Evolutionary conservation across 2,888 invertebrate genomes (phyloP).

Genomic region (Plagodis dolabraria): DNA sequence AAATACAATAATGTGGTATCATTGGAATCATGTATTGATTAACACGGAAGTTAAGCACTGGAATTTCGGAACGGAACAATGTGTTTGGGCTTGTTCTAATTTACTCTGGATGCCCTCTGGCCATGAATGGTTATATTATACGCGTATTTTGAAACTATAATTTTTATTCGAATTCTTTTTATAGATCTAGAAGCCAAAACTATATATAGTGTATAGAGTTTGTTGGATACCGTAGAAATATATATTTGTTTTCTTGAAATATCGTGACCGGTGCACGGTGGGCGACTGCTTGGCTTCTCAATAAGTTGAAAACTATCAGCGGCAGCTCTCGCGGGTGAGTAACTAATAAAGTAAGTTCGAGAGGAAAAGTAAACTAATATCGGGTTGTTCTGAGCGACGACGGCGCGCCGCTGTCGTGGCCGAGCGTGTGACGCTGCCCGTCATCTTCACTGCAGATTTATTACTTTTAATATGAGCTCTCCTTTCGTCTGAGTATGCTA

Average conservation of each 20-base stretch:
- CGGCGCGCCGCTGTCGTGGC: constrained; percentile 42
- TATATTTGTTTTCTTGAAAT: constrained; percentile 9
- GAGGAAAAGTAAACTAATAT: constrained; percentile 86
- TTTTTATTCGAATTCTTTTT: too few species aligned
- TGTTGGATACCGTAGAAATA: too few species aligned
- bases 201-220: too few species aligned
- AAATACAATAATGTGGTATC: too few species aligned
- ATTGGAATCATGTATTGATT: too few species aligned
- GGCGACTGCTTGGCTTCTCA: constrained; percentile 66
- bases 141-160: too few species aligned
- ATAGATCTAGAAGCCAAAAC: too few species aligned
- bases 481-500: constrained; percentile 58
- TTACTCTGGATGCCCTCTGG: too few species aligned
- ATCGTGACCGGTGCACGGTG: constrained; percentile 21
- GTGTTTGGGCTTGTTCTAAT: too few species aligned
- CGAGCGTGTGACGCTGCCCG: constrained; percentile 42
- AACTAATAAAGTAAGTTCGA: constrained; percentile 84
- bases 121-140: too few species aligned
- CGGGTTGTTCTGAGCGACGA: constrained; percentile 70
- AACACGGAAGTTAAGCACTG: too few species aligned
- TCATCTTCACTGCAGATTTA: constrained; percentile 73
- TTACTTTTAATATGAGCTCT: constrained; percentile 77
- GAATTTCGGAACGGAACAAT: too few species aligned
- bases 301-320: constrained; percentile 79
- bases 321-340: constrained; percentile 71